phyloP scores from a whole-genome alignment of 2,113 vertebrate species.

The Ptilorrhoa leucosticta region DNA sequence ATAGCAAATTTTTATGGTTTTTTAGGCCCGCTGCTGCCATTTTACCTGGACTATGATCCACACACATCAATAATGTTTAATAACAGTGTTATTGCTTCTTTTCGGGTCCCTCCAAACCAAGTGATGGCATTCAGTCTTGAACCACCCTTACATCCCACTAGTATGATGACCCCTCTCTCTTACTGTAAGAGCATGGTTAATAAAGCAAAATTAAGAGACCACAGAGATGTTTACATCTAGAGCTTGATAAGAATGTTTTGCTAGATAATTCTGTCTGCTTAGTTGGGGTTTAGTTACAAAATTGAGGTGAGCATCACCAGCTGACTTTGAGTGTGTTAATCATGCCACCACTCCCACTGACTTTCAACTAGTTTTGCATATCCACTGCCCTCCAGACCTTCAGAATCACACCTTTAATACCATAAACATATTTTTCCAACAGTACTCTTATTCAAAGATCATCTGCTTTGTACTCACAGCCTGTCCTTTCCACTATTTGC shows the following conservation, averaged over 20 bases:
- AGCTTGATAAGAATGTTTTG: not conserved
- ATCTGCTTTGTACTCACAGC: not conserved
- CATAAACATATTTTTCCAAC: not conserved
- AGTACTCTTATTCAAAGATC: not conserved
- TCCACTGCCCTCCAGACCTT: not conserved
- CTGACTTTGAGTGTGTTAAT: not conserved
- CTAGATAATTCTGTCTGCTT: not conserved
- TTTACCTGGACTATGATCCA: not conserved
- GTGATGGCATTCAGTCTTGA: not conserved
- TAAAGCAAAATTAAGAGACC: not conserved
- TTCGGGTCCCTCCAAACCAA: not conserved
- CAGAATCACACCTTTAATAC: not conserved
- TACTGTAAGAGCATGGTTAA: not conserved
- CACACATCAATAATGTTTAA: not conserved
- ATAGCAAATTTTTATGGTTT: not conserved
- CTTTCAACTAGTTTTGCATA: not conserved
- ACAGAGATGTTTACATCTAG: not conserved
- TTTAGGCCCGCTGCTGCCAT: not conserved
- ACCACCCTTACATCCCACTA: not conserved
- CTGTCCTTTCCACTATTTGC: not conserved
- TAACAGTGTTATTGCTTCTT: not conserved
- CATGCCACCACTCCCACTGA: not conserved
- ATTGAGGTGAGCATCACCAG: not conserved
- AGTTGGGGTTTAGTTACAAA: not conserved
- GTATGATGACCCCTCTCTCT: not conserved